phyloP scores from a whole-genome alignment of 2,113 vertebrate species.

The Willisornis vidua region DNA sequence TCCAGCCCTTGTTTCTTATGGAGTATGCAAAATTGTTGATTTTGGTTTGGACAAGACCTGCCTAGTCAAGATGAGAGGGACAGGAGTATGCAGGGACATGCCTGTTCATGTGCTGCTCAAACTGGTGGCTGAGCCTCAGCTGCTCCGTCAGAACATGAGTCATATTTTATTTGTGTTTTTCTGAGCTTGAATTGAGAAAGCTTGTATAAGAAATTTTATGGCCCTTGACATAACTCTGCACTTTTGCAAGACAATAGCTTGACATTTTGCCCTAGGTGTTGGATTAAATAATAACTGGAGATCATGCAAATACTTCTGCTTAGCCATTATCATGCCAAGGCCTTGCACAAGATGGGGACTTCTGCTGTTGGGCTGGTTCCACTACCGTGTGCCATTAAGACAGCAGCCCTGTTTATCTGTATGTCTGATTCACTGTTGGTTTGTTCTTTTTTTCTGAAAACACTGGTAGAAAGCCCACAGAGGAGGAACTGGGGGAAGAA shows the following conservation, averaged over 20 bases:
- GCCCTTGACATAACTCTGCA: background rate
- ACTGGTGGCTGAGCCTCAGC: background rate
- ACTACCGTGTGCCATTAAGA: background rate
- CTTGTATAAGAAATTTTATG: background rate
- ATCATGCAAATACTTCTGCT: slow-evolving; percentile 13
- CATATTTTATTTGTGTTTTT: background rate
- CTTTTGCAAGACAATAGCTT: slow-evolving; percentile 17
- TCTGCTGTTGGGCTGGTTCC: background rate
- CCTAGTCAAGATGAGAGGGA: background rate
- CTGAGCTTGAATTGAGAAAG: slow-evolving; percentile 12
- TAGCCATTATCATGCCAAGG: background rate
- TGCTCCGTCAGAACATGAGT: background rate
- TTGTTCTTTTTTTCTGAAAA: background rate
- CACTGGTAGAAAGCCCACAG: background rate
- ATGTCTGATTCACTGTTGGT: background rate
- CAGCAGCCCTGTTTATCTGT: background rate
- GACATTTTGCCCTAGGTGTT: background rate
- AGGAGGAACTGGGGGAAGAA: background rate
- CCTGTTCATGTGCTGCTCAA: background rate
- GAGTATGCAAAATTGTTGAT: background rate
- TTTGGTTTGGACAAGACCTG: background rate
- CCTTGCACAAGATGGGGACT: background rate
- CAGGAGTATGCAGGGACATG: background rate
- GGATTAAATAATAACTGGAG: slow-evolving; percentile 35
- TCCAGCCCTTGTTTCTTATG: background rate